Evolutionary conservation across 2,113 vertebrate genomes (phyloP).

Genomic region (Hiodon alosoides): DNA sequence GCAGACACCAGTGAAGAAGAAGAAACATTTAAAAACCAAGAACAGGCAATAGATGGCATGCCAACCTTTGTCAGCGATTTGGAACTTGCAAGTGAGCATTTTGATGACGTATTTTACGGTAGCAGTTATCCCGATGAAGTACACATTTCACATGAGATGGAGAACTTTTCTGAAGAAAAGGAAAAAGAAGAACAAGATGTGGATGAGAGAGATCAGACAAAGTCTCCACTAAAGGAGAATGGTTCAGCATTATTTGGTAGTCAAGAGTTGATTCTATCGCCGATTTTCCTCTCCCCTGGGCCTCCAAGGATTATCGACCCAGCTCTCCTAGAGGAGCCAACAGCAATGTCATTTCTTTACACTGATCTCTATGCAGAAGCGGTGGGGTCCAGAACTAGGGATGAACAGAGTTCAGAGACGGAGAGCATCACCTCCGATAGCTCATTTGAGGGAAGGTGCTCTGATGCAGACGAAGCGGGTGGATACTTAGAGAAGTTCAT

Average conservation of each 20-base stretch:
- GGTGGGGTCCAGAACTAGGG: slow-evolving; percentile 61
- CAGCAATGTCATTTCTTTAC: slow-evolving; percentile 84
- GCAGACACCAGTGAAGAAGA: slow-evolving; percentile 25
- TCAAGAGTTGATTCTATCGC: slow-evolving; percentile 74
- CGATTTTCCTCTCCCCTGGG: slow-evolving; percentile 71
- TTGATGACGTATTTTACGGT: slow-evolving; percentile 83
- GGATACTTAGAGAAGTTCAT: slow-evolving; percentile 87
- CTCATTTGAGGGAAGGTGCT: slow-evolving; percentile 76
- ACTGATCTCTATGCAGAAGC: slow-evolving; percentile 83
- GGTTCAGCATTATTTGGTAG: slow-evolving; percentile 72
- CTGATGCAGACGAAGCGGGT: slow-evolving; percentile 74
- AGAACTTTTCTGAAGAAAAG: slow-evolving; percentile 27
- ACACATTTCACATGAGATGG: slow-evolving; percentile 30
- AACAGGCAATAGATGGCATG: not conserved
- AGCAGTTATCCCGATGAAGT: slow-evolving; percentile 28
- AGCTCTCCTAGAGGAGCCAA: slow-evolving; percentile 78
- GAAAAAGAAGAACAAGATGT: slow-evolving; percentile 33
- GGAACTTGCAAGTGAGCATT: slow-evolving; percentile 63
- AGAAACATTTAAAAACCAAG: slow-evolving; percentile 21
- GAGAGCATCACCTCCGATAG: slow-evolving; percentile 73
- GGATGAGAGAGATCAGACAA: slow-evolving; percentile 15
- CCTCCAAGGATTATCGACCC: slow-evolving; percentile 71
- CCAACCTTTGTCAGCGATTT: slow-evolving; percentile 48
- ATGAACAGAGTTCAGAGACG: slow-evolving; percentile 55
- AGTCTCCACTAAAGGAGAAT: slow-evolving; percentile 53